phyloP scores from a whole-genome alignment of 2,888 invertebrate genomes.

The Dichetophora obliterata region DNA sequence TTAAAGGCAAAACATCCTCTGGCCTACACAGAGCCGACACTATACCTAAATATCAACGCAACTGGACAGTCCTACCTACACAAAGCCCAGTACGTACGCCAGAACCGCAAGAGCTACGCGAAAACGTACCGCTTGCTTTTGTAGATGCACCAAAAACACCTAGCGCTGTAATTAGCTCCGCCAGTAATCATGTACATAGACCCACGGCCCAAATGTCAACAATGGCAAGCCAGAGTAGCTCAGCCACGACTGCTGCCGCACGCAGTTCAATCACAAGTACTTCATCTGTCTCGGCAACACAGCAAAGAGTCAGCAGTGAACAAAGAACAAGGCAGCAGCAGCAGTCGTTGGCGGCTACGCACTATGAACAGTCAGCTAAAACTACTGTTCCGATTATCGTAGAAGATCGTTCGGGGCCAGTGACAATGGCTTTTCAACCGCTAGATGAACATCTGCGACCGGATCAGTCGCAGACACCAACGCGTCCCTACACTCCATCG shows the following conservation, averaged over 20 bases:
- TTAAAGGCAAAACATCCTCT: slow-evolving; percentile 68
- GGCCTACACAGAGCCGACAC: slow-evolving; percentile 76
- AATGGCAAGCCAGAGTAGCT: slow-evolving; percentile 33
- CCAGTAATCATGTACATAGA: slow-evolving; percentile 55
- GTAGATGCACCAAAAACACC: slow-evolving; percentile 62
- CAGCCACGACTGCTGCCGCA: slow-evolving; percentile 21
- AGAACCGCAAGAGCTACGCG: slow-evolving; percentile 72
- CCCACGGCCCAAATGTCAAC: slow-evolving; percentile 53
- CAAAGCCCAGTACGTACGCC: slow-evolving; percentile 74
- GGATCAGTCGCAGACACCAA: slow-evolving; percentile 66
- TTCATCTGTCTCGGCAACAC: slow-evolving; percentile 46
- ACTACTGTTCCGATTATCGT: slow-evolving; percentile 63
- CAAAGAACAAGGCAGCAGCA: slow-evolving; percentile 49
- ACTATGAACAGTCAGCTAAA: slow-evolving; percentile 47
- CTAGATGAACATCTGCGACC: slow-evolving; percentile 72
- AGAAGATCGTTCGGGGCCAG: slow-evolving; percentile 72
- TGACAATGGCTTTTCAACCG: slow-evolving; percentile 77
- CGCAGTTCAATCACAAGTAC: slow-evolving; percentile 46
- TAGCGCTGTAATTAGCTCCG: slow-evolving; percentile 42
- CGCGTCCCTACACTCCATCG: slow-evolving; percentile 80
- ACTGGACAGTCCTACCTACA: slow-evolving; percentile 74
- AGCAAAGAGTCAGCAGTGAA: slow-evolving; percentile 48
- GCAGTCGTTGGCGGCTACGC: slow-evolving; percentile 20
- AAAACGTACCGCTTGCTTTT: slow-evolving; percentile 70
- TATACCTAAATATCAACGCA: slow-evolving; percentile 77